Conservation (phyloP, 1,140 invertebrate species). For the Teleopsis dalmanni region DNA sequence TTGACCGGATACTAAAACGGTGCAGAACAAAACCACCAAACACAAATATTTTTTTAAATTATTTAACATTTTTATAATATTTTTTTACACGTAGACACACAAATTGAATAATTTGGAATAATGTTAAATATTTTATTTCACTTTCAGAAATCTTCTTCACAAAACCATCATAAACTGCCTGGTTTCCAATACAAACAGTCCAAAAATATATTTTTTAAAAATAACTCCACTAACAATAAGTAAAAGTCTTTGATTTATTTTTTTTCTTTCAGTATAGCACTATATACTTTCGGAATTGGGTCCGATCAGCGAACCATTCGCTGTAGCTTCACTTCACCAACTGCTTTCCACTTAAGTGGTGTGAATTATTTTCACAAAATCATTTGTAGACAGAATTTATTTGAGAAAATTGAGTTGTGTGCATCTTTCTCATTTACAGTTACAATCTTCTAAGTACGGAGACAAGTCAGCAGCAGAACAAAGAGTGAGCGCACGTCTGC, state of each 20-base stretch:
- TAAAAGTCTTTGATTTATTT: background rate
- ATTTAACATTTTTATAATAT: conserved; percentile 18
- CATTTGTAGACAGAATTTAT: too few species aligned
- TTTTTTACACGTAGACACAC: too few species aligned
- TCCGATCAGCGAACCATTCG: conserved; percentile 7
- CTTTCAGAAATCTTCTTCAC: too few species aligned
- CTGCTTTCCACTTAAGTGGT: conserved; percentile 2
- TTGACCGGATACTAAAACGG: conserved; percentile 15
- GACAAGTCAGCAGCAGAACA: too few species aligned
- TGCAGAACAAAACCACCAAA: conserved; percentile 15
- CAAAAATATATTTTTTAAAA: conserved; percentile 15
- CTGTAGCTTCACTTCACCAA: conserved; percentile 13
- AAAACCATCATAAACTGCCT: background rate
- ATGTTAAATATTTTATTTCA: too few species aligned
- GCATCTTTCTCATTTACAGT: too few species aligned
- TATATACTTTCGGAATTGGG: background rate
- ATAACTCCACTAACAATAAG: conserved; percentile 11
- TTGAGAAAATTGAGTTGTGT: too few species aligned
- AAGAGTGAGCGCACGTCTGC: too few species aligned
- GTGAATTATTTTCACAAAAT: conserved; percentile 1
- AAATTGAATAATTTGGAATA: too few species aligned
- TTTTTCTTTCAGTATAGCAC: background rate
- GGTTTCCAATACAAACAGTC: background rate
- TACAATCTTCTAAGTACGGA: too few species aligned
- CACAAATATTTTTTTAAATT: conserved; percentile 19